Base-by-base conservation (phyloP, 2,113 vertebrate genomes). In the Amphilophus citrinellus region DNA sequence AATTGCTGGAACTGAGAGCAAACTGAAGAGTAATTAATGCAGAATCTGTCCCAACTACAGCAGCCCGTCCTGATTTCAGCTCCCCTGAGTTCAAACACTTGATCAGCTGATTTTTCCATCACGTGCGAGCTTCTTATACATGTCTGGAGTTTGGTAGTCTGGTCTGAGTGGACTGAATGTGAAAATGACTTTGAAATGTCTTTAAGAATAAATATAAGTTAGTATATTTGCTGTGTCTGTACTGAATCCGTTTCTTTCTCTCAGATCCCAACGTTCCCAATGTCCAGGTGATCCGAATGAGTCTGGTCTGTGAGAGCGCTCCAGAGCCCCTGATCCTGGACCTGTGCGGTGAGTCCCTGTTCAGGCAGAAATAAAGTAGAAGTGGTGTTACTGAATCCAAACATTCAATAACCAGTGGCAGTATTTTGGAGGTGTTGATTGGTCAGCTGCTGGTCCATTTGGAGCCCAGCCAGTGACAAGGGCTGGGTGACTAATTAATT, bases 211-310 rank as follows among this genome's bases (percentile, higher is more conserved):
- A 47, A 47, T 50, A 50, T 10, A 68, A 50, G 15, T 50, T 0
- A 47, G 1, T 7, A 15, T 3, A 15, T 66, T 10, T 7, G 10
- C 0, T 24, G 7, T 8, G 6, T 27, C 17, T 80, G 24, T 7
- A 9, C 20, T 56, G 6, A 76, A 11, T 11, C 10, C 15, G 58
- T 56, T 39, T 83, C 18, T 59, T 24, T 56, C 15, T 92, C 61
- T 39, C 87, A 97, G 98, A 99, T 94, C 97, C 97, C 57, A 86
- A 4, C 0, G 85, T 84, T 84, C 95, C 97, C 8, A 99, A 98
- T 0, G 98, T 99, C 57, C 93, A 97, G 61, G 98, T 99, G 92
- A 98, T 96, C 57, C 96, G 96, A 79, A 95, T 99, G 94, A 96
- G 96, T 24, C 89, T 99, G 92, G 87, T 98, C 18, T 98, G 98